Base-by-base conservation (phyloP, 2,797 vertebrate species). In the Sylvilagus floridanus region DNA sequence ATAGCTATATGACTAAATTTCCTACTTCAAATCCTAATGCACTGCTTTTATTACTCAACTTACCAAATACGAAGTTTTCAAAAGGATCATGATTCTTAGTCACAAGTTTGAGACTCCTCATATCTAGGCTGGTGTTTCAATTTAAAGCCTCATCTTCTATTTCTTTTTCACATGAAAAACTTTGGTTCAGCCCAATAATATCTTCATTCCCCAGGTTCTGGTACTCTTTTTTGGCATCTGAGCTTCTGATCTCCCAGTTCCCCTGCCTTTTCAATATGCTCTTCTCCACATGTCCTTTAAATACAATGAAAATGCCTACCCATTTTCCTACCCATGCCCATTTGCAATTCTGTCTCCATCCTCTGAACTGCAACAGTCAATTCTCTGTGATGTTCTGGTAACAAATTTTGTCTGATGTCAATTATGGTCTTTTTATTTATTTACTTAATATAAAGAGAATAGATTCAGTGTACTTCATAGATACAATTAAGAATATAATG, bases 1-100 rank as follows among this genome's bases (percentile, higher is more conserved):
- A 28, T 62, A 73, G 7, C 9, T 32, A 0, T 62, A 50, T 69
- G 9, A 72, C 19, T 9, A 57, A 30, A 47, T 62, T 90, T 66
- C 81, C 30, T 82, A 30, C 21, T 14, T 73, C 54, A 81, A 93
- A 28, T 60, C 72, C 28, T 82, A 47, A 66, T 68, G 21, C 19
- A 83, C 6, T 4, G 19, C 1, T 13, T 75, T 95, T 76, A 81
- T 84, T 35, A 86, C 1, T 10, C 52, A 86, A 76, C 84, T 87
- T 79, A 81, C 35, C 19, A 63, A 77, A 88, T 66, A 50, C 90
- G 84, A 90, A 35, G 16, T 60, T 63, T 83, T 85, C 57, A n/a
- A 65, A 62, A 62, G 4, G 16, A 2, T 26, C 22, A 19, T 30
- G 28, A 30, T 54, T 16, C 5, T 94, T 65, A 89, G 5, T 3